Conservation (phyloP, 2,888 invertebrate genomes). For the Tetanocera ferruginea region DNA sequence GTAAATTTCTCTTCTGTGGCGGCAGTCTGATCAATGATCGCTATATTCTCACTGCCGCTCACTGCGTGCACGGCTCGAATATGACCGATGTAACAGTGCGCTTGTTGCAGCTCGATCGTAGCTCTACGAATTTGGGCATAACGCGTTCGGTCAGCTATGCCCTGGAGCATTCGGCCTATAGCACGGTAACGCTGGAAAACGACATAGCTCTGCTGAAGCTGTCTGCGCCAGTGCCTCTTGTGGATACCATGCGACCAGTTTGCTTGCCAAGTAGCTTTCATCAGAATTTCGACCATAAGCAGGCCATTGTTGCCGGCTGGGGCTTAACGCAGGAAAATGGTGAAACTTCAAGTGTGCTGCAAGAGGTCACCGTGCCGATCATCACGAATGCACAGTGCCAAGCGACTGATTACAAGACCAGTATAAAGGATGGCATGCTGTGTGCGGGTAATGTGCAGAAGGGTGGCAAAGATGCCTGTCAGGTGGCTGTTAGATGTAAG, state of each 20-base stretch:
- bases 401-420: conserved; percentile 61
- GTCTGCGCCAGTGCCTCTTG: conserved; percentile 58
- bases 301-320: conserved; percentile 67
- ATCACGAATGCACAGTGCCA: conserved; percentile 64
- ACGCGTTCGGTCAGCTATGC: conserved; percentile 57
- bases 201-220: conserved; percentile 64
- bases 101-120: conserved; percentile 60
- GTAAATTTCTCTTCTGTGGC: conserved; percentile 62
- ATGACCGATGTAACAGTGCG: conserved; percentile 56
- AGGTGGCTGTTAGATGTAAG: conserved; percentile 55
- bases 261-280: conserved; percentile 59
- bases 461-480: conserved; percentile 67
- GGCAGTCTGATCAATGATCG: conserved; percentile 67
- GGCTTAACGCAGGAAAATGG: conserved; percentile 61
- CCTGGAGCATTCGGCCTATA: conserved; percentile 58
- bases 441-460: conserved; percentile 63
- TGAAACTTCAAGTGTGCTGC: conserved; percentile 57
- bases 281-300: conserved; percentile 58
- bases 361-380: conserved; percentile 64
- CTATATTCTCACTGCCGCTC: conserved; percentile 66
- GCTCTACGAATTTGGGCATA: conserved; percentile 55
- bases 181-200: conserved; percentile 58
- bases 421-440: conserved; percentile 66
- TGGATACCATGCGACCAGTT: conserved; percentile 59
- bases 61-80: conserved; percentile 62